Evolutionary conservation across 2,888 invertebrate species (phyloP), one percentile per base, ranked within the genome.

Genomic region (Drosophila kanekoi): DNA sequence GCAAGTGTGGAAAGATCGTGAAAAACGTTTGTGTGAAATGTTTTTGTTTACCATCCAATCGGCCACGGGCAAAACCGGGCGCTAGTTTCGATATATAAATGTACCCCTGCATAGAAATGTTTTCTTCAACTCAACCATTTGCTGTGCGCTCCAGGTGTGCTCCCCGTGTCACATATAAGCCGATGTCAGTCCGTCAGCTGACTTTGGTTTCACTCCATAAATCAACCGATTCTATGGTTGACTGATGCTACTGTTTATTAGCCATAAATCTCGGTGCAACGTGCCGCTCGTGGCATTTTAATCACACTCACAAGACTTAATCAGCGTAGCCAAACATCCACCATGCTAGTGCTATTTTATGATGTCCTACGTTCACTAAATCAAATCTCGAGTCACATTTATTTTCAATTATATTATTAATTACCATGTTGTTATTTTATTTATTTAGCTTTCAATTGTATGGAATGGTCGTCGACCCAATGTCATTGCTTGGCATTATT

Each of bases 281-380:
- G 77, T 71, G 77, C 45, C 45, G 79, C 79, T 74, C 71, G 79
- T 81, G 85, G 59, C 85, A 70, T 62, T 81, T 66, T 70, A 81
- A 84, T 77, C 74, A 37, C 66, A 47, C 63, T 45, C 16, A 53
- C 18, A 32, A 56, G 57, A 38, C 44, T 41, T 56, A 68, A 74
- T 68, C 71, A 60, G 65, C 72, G 33, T 51, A 41, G 23, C 43
- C 43, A 71, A 58, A 73, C 59, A 58, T 10, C 10, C 40, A 35
- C 16, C 44, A 40, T 44, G 48, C 33, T 48, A 20, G 13, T 38
- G 43, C 13, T 74, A 44, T 61, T 60, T 74, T 74, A 60, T 49
- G 60, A 23, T 52, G 41, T 51, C 53, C 74, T 66, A 54, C 28
- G 52, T 33, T 35, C 18, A 13, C 20, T 32, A 38, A 49, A 28